A percentile compares a stretch with the other conserved stretches of the same genome.
Evolutionary conservation across 2,888 invertebrate genomes (phyloP).

Genomic region (Metalampra italica): DNA sequence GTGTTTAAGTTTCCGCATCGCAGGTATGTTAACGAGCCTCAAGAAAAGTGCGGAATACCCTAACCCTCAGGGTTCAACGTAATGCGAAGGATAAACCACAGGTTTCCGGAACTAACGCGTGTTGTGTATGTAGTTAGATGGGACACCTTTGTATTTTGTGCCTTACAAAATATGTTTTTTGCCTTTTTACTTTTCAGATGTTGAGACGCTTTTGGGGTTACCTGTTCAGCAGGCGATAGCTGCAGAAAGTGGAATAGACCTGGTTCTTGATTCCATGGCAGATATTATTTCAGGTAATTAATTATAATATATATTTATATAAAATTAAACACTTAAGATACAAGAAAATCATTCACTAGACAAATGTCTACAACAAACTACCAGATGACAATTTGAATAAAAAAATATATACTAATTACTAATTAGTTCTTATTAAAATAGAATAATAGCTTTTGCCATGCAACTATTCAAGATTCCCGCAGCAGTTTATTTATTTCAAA

Average conservation of each 20-base stretch:
- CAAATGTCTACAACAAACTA: too few relatives aligned
- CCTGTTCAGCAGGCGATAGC: constrained; percentile 87
- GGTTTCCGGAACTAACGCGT: constrained; percentile 19
- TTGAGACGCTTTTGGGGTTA: constrained; percentile 84
- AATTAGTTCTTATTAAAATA: too few relatives aligned
- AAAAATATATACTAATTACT: too few relatives aligned
- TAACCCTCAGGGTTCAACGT: constrained; percentile 5
- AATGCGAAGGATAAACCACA: constrained; percentile 18
- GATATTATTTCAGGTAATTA: constrained; percentile 83
- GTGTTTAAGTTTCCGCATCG: neutral
- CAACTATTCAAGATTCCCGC: too few relatives aligned
- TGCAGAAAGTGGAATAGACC: constrained; percentile 85
- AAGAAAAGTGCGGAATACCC: constrained; percentile 14
- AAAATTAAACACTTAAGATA: too few relatives aligned
- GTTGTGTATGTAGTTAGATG: constrained; percentile 8
- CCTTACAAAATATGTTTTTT: neutral
- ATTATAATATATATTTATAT: neutral
- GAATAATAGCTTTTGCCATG: too few relatives aligned
- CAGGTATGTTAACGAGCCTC: constrained; percentile 17
- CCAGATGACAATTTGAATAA: too few relatives aligned
- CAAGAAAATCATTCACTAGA: too few relatives aligned
- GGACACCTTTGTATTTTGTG: neutral
- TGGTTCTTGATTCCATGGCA: constrained; percentile 83
- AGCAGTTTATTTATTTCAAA: too few relatives aligned
- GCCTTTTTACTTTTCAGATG: constrained; percentile 70